These are phyloP conservation scores for Bettongia penicillata DNA, from an alignment of 2,113 vertebrate genomes.

Conservation along the genomic window DNA sequence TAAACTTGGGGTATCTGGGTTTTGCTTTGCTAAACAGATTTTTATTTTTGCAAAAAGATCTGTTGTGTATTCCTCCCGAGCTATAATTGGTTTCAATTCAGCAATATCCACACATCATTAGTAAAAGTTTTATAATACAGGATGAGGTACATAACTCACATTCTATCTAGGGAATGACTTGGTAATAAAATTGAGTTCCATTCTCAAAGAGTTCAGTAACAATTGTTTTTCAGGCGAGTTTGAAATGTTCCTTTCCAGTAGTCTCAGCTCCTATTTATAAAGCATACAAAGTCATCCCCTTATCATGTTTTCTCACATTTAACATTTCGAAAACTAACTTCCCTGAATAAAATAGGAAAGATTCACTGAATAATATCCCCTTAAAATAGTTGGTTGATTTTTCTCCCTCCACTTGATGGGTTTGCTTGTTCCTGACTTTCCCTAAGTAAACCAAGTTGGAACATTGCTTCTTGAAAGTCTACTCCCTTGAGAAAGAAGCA, in stretches of 20 bases:
- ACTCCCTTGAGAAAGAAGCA: background rate
- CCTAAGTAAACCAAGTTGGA: background rate
- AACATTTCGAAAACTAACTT: slow-evolving; percentile 5
- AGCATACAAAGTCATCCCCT: background rate
- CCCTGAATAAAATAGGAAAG: background rate
- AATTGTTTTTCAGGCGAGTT: background rate
- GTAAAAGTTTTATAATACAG: slow-evolving; percentile 19
- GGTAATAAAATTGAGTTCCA: slow-evolving; percentile 1
- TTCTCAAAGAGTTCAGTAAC: slow-evolving; percentile 15
- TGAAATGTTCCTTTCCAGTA: slow-evolving; percentile 23
- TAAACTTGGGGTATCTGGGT: slow-evolving; percentile 52
- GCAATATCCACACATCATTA: slow-evolving; percentile 1
- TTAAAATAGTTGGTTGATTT: background rate
- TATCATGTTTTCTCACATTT: slow-evolving; percentile 26
- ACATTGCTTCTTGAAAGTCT: background rate
- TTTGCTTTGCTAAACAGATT: slow-evolving; percentile 47
- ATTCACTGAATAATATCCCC: background rate
- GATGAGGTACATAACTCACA: background rate
- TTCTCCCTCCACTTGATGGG: background rate
- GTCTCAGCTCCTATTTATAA: background rate
- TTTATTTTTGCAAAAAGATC: slow-evolving; percentile 14
- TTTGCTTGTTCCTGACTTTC: background rate
- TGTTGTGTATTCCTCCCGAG: background rate
- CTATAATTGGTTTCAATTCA: slow-evolving; percentile 35
- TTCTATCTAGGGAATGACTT: slow-evolving; percentile 15